phyloP scores from a whole-genome alignment of 2,113 vertebrate genomes.

The Brachyhypopomus occidentalis region DNA sequence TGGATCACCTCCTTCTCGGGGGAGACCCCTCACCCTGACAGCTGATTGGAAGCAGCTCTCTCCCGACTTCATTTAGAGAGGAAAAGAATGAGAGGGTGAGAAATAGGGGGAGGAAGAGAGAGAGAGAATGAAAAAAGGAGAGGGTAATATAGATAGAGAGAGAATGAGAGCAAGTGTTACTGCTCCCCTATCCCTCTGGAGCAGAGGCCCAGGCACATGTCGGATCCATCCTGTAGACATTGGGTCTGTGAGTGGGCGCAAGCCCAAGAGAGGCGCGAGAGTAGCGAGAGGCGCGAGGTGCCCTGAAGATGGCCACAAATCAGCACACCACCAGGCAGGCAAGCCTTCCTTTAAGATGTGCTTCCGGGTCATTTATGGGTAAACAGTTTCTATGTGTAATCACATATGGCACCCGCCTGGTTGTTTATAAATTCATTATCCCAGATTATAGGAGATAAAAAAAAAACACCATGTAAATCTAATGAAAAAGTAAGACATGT shows the following conservation, averaged over 20 bases:
- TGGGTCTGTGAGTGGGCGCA: slow-evolving; percentile 45
- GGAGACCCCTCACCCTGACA: background rate
- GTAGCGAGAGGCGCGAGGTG: background rate
- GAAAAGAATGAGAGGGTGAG: background rate
- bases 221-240: slow-evolving; percentile 28
- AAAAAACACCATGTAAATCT: background rate
- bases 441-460: background rate
- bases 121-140: slow-evolving; percentile 16
- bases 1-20: background rate
- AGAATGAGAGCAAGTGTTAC: background rate
- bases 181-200: slow-evolving; percentile 1
- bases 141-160: background rate
- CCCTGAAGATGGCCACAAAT: slow-evolving; percentile 32
- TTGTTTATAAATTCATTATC: slow-evolving; percentile 24
- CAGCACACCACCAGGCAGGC: slow-evolving; percentile 16
- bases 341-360: slow-evolving; percentile 29
- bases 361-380: slow-evolving; percentile 27
- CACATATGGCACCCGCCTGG: background rate
- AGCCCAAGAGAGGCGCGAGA: slow-evolving; percentile 21
- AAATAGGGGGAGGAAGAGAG: slow-evolving; percentile 13
- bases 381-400: slow-evolving; percentile 15
- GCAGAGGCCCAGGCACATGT: background rate
- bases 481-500: background rate
- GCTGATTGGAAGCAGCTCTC: background rate
- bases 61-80: slow-evolving; percentile 2